A percentile compares a stretch with the other conserved stretches of the same genome.
These are phyloP conservation scores for Drosophila demipolita DNA, from an alignment of 2,888 invertebrate species.

Conservation along the genomic window DNA sequence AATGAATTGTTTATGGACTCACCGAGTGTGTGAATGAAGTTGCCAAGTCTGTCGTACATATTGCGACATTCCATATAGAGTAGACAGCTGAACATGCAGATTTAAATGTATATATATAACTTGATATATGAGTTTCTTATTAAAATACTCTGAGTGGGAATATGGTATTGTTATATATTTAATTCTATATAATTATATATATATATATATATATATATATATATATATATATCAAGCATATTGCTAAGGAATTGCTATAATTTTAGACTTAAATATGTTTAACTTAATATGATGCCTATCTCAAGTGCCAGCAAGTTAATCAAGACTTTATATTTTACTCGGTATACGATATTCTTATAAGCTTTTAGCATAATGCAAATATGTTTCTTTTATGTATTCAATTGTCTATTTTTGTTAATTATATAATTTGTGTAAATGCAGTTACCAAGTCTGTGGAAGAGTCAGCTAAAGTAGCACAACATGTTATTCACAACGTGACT, in stretches of 20 bases:
- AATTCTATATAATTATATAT: not conserved
- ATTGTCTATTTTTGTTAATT: not conserved
- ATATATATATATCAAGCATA: not conserved
- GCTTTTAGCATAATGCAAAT: not conserved
- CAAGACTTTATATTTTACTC: not conserved
- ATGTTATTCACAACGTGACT: not conserved
- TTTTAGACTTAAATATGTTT: not conserved
- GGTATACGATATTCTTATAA: not conserved
- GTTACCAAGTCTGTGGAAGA: constrained; percentile 18
- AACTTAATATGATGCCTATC: not conserved
- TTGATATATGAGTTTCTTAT: not conserved
- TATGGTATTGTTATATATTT: not conserved
- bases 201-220: not conserved
- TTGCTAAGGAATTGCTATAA: not conserved
- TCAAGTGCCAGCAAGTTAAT: not conserved
- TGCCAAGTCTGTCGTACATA: constrained; percentile 34
- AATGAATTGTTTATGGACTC: constrained; percentile 80
- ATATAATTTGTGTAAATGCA: constrained; percentile 35
- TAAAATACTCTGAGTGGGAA: not conserved
- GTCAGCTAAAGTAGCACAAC: not conserved
- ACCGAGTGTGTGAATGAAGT: constrained; percentile 42
- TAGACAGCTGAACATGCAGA: not conserved
- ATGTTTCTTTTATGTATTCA: not conserved
- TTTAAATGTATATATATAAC: not conserved
- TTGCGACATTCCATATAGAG: constrained; percentile 39